These are phyloP conservation scores for Knipowitschia caucasica DNA, from an alignment of 2,797 vertebrate species.

Conservation along the genomic window DNA sequence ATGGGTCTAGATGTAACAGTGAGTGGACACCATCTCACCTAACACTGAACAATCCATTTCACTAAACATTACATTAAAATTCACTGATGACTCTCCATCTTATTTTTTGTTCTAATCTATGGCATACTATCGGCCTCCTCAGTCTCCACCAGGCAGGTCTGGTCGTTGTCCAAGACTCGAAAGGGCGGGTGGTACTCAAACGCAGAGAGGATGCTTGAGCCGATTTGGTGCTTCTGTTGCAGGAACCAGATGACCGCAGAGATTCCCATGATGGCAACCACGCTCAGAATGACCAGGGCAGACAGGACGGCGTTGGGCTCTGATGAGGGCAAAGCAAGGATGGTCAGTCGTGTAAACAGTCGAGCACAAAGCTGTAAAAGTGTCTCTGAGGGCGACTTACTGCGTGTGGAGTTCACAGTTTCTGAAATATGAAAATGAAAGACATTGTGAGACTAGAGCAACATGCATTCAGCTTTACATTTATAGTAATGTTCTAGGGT, in stretches of 20 bases:
- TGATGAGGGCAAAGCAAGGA: constrained; percentile 51
- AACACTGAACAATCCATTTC: constrained; percentile 1
- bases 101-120: constrained; percentile 36
- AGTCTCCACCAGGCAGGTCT: constrained; percentile 78
- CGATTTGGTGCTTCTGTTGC: constrained; percentile 66
- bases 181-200: constrained; percentile 77
- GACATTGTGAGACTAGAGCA: constrained; percentile 17
- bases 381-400: constrained; percentile 56
- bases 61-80: constrained; percentile 20
- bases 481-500: not conserved
- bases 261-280: constrained; percentile 73
- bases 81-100: not conserved
- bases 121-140: constrained; percentile 77
- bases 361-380: constrained; percentile 23
- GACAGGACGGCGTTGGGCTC: constrained; percentile 65
- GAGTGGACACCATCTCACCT: not conserved
- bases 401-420: constrained; percentile 32
- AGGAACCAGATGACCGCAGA: constrained; percentile 80
- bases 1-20: not conserved
- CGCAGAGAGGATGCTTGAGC: constrained; percentile 63
- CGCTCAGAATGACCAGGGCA: constrained; percentile 77
- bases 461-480: constrained; percentile 6
- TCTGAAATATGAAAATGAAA: constrained; percentile 43
- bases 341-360: constrained; percentile 25
- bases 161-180: constrained; percentile 72